A percentile compares a stretch with the other conserved stretches of the same genome.
These are phyloP conservation scores for Tragelaphus strepsiceros DNA, from an alignment of 2,113 vertebrate species.

Conservation along the genomic window DNA sequence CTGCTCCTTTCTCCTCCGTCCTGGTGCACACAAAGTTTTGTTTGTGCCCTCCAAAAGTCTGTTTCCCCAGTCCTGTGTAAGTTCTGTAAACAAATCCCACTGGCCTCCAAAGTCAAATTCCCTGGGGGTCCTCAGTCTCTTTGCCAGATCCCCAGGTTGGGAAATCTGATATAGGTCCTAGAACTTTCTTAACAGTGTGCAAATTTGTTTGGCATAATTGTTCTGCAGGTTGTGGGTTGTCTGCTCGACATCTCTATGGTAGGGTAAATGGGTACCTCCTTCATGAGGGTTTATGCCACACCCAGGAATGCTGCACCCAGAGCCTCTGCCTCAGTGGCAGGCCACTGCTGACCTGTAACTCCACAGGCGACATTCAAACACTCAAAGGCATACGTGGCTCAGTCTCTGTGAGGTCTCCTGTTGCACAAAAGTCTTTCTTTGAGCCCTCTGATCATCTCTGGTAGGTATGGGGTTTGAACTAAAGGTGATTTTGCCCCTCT, in stretches of 20 bases:
- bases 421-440: not conserved
- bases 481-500: not conserved
- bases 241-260: not conserved
- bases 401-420: not conserved
- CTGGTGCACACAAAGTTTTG: not conserved
- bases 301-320: not conserved
- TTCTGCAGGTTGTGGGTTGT: not conserved
- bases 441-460: not conserved
- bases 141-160: not conserved
- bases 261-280: fast-evolving
- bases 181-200: not conserved
- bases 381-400: not conserved
- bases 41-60: not conserved
- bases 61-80: not conserved
- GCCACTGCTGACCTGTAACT: not conserved
- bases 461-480: not conserved
- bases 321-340: not conserved
- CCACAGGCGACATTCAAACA: not conserved
- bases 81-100: not conserved
- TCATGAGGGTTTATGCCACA: not conserved
- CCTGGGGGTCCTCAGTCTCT: not conserved
- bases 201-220: not conserved
- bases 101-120: not conserved
- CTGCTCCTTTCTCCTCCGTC: not conserved
- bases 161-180: not conserved